phyloP scores from a whole-genome alignment of 2,888 invertebrate species.

The Slavum lentiscoides region DNA sequence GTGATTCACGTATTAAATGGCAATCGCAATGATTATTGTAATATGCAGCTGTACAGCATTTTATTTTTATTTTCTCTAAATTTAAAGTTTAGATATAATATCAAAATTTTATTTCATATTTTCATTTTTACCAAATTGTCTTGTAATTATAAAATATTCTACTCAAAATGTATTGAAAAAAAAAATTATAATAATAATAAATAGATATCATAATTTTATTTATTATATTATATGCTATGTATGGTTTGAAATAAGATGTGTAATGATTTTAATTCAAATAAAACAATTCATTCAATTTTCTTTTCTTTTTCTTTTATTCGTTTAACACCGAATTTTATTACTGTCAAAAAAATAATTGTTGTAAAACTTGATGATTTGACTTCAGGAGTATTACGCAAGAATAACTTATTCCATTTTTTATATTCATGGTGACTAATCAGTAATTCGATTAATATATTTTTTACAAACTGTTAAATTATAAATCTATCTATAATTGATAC shows the following conservation, averaged over 20 bases:
- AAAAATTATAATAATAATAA: not conserved
- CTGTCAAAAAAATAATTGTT: too few relatives aligned
- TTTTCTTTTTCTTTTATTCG: too few relatives aligned
- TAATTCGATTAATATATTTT: too few relatives aligned
- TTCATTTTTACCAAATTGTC: not conserved
- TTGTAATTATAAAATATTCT: slow-evolving; percentile 28
- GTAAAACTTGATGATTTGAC: too few relatives aligned
- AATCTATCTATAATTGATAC: too few relatives aligned
- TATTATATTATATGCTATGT: not conserved
- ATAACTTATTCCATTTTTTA: too few relatives aligned
- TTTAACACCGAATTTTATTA: not conserved
- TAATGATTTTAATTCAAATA: slow-evolving; percentile 33
- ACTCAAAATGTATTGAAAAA: not conserved
- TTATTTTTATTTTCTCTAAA: not conserved
- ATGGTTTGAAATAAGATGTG: slow-evolving; percentile 31
- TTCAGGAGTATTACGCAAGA: too few relatives aligned
- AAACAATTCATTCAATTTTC: slow-evolving; percentile 21
- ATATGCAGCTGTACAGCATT: not conserved
- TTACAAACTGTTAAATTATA: too few relatives aligned
- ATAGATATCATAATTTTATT: slow-evolving; percentile 5
- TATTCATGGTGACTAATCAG: too few relatives aligned
- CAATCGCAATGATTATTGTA: not conserved
- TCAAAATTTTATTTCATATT: not conserved
- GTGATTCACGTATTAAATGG: slow-evolving; percentile 1
- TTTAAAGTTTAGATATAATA: not conserved